phyloP scores from a whole-genome alignment of 2,888 invertebrate species.

The Chalcosyrphus nemorum region DNA sequence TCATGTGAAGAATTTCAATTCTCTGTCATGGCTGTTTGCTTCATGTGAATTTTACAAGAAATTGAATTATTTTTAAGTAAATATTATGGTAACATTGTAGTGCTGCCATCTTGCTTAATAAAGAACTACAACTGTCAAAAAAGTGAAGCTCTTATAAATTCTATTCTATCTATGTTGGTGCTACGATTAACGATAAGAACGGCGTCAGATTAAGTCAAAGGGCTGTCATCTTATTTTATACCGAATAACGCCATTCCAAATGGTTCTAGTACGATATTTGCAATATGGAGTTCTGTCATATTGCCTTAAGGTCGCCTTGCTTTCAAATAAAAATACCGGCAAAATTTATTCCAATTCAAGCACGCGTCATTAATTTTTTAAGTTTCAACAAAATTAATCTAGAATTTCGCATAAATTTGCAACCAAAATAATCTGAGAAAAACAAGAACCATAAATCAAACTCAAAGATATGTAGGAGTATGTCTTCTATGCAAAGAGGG shows the following conservation, averaged over 20 bases:
- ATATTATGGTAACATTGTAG: neutral
- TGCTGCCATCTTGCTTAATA: neutral
- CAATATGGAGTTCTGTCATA: too few relatives aligned
- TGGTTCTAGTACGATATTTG: too few relatives aligned
- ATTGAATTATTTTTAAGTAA: neutral
- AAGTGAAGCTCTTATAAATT: too few relatives aligned
- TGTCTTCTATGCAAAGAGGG: too few relatives aligned
- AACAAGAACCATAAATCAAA: neutral
- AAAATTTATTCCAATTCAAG: neutral
- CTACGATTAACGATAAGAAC: neutral
- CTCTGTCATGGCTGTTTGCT: neutral
- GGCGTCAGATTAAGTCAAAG: too few relatives aligned
- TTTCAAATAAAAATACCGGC: too few relatives aligned
- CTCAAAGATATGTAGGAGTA: neutral
- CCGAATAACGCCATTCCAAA: too few relatives aligned
- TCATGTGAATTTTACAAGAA: neutral
- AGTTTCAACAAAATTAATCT: neutral
- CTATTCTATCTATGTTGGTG: too few relatives aligned
- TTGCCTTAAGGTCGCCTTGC: too few relatives aligned
- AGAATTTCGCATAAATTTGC: neutral
- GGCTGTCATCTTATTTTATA: too few relatives aligned
- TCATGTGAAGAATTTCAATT: neutral
- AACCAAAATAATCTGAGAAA: neutral
- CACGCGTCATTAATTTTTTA: neutral
- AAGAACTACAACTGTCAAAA: too few relatives aligned